A percentile compares a stretch with the other conserved stretches of the same genome.
Evolutionary conservation across 2,113 vertebrate genomes (phyloP).

Genomic region (rat (Rattus norvegicus)): GRCr8 NC_086038.1:25151001-25151500

Average conservation of each 20-base stretch:
- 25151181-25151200: not conserved
- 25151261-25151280: not conserved
- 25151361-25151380: not conserved
- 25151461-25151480: not conserved
- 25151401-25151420: not conserved
- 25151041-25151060: not conserved
- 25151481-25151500: not conserved
- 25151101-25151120: not conserved
- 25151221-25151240: not conserved
- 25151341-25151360: not conserved
- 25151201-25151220: not conserved
- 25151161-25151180: not conserved
- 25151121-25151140: not conserved
- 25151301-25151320: not conserved
- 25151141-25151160: not conserved
- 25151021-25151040: too few relatives aligned
- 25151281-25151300: not conserved
- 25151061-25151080: not conserved
- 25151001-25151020: too few relatives aligned
- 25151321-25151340: not conserved
- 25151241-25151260: not conserved
- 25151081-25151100: not conserved
- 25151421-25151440: not conserved
- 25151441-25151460: not conserved
- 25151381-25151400: not conserved